Percentiles rank a stretch among this genome's conserved stretches.
Conservation (phyloP, 2,797 vertebrate species). For the Phataginus tricuspis region DNA sequence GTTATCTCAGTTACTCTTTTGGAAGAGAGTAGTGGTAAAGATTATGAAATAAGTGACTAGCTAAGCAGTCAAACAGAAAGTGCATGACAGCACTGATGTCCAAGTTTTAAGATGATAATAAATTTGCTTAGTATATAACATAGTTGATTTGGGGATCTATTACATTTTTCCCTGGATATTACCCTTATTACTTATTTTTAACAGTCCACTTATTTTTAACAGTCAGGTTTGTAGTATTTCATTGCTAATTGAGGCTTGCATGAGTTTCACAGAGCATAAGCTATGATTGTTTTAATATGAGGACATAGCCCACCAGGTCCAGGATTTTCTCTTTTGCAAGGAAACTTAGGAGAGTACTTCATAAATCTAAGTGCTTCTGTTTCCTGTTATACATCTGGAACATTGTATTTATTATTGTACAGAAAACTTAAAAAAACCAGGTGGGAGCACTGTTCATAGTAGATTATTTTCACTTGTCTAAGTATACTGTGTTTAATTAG, state of each 20-base stretch:
- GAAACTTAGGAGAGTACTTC: slow-evolving; percentile 54
- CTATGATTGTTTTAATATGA: slow-evolving; percentile 52
- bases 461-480: slow-evolving; percentile 72
- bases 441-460: background rate
- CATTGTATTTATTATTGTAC: slow-evolving; percentile 74
- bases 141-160: background rate
- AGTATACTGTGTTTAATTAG: slow-evolving; percentile 59
- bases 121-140: background rate
- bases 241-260: background rate
- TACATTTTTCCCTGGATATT: background rate
- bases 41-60: background rate
- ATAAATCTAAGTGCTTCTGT: slow-evolving; percentile 68
- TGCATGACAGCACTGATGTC: background rate
- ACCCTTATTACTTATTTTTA: background rate
- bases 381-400: slow-evolving; percentile 68
- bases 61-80: background rate
- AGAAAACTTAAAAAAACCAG: slow-evolving; percentile 58
- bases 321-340: slow-evolving; percentile 45
- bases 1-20: background rate
- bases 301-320: background rate
- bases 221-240: background rate
- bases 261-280: background rate
- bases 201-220: background rate
- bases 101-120: slow-evolving; percentile 19
- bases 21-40: background rate